Percentiles rank a stretch among this genome's conserved stretches.
Conservation (phyloP, 1,140 invertebrate species). For the Eciton burchellii region DNA sequence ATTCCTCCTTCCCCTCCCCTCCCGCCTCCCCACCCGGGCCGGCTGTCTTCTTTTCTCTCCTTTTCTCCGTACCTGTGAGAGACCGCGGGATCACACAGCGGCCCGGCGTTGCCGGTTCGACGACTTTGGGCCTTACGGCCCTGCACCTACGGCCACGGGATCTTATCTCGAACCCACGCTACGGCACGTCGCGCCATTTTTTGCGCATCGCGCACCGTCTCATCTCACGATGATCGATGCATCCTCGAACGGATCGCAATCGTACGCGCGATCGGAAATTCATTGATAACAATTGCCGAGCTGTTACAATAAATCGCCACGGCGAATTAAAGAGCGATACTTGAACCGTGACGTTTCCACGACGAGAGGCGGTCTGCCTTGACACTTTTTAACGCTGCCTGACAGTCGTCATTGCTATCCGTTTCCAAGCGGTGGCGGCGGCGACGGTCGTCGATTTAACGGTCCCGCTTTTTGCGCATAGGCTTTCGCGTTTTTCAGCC, state of each 20-base stretch:
- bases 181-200: slow-evolving; percentile 60
- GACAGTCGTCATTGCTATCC: slow-evolving; percentile 18
- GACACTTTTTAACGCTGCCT: not conserved
- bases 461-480: slow-evolving; percentile 11
- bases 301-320: slow-evolving; percentile 7
- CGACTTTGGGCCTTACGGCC: slow-evolving; percentile 66
- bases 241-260: not conserved
- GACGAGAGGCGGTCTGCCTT: not conserved
- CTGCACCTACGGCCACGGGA: slow-evolving; percentile 38
- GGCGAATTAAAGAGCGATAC: not conserved
- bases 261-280: not conserved
- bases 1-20: slow-evolving; percentile 49
- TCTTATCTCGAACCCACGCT: slow-evolving; percentile 66
- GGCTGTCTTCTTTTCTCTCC: slow-evolving; percentile 56
- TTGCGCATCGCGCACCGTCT: slow-evolving; percentile 16
- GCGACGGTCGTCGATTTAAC: not conserved
- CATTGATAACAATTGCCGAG: not conserved
- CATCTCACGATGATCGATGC: slow-evolving; percentile 34
- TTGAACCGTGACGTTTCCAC: not conserved
- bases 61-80: slow-evolving; percentile 68
- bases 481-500: slow-evolving; percentile 38
- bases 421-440: not conserved
- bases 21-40: not conserved
- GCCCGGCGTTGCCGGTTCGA: slow-evolving; percentile 78
- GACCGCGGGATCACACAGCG: slow-evolving; percentile 71